Conservation (phyloP, 2,113 vertebrate species). For the Stegastes partitus region DNA sequence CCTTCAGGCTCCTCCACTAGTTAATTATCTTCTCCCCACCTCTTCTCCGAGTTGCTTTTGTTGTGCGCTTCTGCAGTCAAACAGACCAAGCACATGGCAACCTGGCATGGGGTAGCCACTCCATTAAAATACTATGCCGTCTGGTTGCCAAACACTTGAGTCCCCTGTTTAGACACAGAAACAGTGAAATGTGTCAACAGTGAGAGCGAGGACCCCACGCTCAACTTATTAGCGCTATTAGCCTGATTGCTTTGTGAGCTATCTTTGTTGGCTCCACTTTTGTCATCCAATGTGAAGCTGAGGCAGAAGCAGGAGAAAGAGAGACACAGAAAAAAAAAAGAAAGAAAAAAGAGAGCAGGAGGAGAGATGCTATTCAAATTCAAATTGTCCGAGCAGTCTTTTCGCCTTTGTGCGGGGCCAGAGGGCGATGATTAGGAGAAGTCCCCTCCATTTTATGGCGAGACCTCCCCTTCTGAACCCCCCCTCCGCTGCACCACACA, state of each 20-base stretch:
- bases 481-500: slow-evolving; percentile 15
- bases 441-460: slow-evolving; percentile 72
- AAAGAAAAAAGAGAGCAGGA: slow-evolving; percentile 57
- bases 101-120: slow-evolving; percentile 75
- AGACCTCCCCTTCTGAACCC: slow-evolving; percentile 61
- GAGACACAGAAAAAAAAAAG: slow-evolving; percentile 17
- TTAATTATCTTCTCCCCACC: slow-evolving; percentile 76
- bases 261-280: slow-evolving; percentile 83
- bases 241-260: slow-evolving; percentile 81
- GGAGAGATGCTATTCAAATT: slow-evolving; percentile 82
- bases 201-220: slow-evolving; percentile 76
- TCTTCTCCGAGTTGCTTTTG: slow-evolving; percentile 69
- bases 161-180: slow-evolving; percentile 84
- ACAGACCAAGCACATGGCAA: slow-evolving; percentile 77
- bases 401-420: slow-evolving; percentile 79
- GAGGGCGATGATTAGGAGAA: slow-evolving; percentile 83
- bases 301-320: slow-evolving; percentile 52
- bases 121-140: slow-evolving; percentile 75
- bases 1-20: slow-evolving; percentile 49
- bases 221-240: slow-evolving; percentile 87
- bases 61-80: slow-evolving; percentile 65
- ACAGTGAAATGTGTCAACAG: slow-evolving; percentile 85
- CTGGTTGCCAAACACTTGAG: slow-evolving; percentile 84
- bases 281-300: slow-evolving; percentile 63
- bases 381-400: slow-evolving; percentile 78